Evolutionary conservation across 2,113 vertebrate genomes (phyloP).

Genomic region (Atherinomorus stipes): DNA sequence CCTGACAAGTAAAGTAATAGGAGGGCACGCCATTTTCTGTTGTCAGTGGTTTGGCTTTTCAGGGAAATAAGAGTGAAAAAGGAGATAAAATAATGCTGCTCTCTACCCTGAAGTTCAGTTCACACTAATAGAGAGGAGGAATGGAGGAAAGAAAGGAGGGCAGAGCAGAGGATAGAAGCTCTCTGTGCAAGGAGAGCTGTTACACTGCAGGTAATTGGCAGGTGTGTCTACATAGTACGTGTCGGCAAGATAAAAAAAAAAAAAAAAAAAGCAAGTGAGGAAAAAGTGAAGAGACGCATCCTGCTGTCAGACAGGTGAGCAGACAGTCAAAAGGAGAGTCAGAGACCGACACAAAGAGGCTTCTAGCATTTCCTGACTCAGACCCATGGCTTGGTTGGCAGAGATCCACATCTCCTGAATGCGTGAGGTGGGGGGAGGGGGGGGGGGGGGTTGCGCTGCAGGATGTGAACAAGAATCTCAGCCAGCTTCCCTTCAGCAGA

Average conservation of each 20-base stretch:
- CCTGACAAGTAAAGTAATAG: slow-evolving; percentile 42
- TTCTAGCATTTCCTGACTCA: slow-evolving; percentile 56
- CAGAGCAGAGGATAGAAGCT: too few relatives aligned
- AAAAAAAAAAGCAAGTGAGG: slow-evolving; percentile 21
- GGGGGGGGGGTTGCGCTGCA: background rate
- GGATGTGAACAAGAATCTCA: slow-evolving; percentile 47
- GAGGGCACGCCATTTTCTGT: slow-evolving; percentile 38
- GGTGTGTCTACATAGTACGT: slow-evolving; percentile 27
- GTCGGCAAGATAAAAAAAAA: slow-evolving; percentile 9
- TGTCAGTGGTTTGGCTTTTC: slow-evolving; percentile 31
- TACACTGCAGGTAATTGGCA: slow-evolving; percentile 19
- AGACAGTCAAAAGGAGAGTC: slow-evolving; percentile 23
- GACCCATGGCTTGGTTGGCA: slow-evolving; percentile 57
- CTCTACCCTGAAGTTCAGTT: slow-evolving; percentile 30
- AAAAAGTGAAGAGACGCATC: slow-evolving; percentile 12
- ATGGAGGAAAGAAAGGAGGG: slow-evolving; percentile 3
- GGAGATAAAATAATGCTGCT: slow-evolving; percentile 9
- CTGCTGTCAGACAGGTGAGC: slow-evolving; percentile 15
- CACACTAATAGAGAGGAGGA: slow-evolving; percentile 29
- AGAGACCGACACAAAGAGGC: slow-evolving; percentile 45
- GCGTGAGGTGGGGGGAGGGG: background rate
- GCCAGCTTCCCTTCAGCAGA: slow-evolving; percentile 55
- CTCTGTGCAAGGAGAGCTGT: background rate
- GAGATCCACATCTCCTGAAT: slow-evolving; percentile 39
- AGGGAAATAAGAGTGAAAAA: slow-evolving; percentile 13